phyloP scores from a whole-genome alignment of 2,113 vertebrate genomes.

The Periophthalmus modestus region DNA sequence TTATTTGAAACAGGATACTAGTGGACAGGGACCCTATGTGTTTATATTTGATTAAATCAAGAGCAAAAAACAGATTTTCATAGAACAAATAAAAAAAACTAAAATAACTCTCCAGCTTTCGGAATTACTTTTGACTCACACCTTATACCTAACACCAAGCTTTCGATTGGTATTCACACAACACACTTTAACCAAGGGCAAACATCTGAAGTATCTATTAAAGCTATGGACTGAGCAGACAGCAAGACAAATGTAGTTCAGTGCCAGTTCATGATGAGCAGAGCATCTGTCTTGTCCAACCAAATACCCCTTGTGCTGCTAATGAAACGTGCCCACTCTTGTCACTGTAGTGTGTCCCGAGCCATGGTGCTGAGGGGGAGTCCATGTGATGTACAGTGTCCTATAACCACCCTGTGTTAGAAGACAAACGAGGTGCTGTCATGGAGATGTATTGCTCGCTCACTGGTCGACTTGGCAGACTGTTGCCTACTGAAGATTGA shows the following conservation, averaged over 20 bases:
- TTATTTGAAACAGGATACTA: no score
- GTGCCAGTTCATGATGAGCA: background rate
- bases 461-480: conserved; percentile 8
- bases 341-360: conserved; percentile 5
- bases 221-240: background rate
- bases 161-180: background rate
- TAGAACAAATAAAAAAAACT: no score
- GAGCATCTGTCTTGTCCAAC: background rate
- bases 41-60: no score
- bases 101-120: background rate
- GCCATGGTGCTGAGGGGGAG: background rate
- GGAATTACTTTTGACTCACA: background rate
- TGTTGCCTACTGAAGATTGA: conserved; percentile 24
- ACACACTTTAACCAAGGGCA: background rate
- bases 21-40: no score
- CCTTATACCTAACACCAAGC: background rate
- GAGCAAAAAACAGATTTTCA: no score
- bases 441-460: conserved; percentile 11
- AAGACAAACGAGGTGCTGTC: conserved; percentile 44
- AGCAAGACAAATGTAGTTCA: conserved; percentile 1
- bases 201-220: background rate
- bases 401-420: conserved; percentile 21
- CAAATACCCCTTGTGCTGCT: background rate
- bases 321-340: background rate
- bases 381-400: conserved; percentile 20